Base-by-base conservation (phyloP, 2,113 vertebrate species). In the Lynx canadensis region DNA sequence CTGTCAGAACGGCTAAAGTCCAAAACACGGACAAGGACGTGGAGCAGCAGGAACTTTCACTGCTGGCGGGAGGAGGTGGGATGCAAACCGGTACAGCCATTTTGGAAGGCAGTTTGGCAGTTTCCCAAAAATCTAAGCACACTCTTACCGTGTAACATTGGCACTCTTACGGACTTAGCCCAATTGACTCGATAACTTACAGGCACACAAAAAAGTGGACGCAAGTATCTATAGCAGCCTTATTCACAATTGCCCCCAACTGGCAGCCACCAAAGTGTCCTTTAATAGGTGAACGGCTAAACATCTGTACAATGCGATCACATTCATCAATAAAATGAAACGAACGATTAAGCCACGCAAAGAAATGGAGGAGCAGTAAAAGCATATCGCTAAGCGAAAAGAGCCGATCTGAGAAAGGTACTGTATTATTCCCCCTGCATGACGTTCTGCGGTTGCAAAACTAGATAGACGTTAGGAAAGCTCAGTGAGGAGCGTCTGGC, bases 101-200 rank as follows among this genome's bases (percentile, higher is more conserved):
- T 81, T 88, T 52, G 76, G 27, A 81, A 45, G 48, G 86, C 7
- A 57, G 2, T 29, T 78, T 81, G 41, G 45, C 13, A 86, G 23
- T 94, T 86, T 73, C 36, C 73, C 74, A 65, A 12, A 91, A 91
- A 91, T 38, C 9, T 74, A 94, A 96, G 45, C 36, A 76, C 65
- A 80, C 8, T 86, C n/a, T 45, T 69, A 52, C 5, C 38, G 15
- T 65, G 21, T 50, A 65, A 83, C 12, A 83, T 18, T 68, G n/a
- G 48, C 48, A 80, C 55, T 65, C 29, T 27, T 55, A 41, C 8
- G 3, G 45, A 76, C 55, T 93, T 82, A 93, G 3, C 11, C 10
- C 23, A 60, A 60, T 50, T 78, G 50, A 93, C 15, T 25, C 84
- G 52, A 78, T 78, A 68, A 78, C 36, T 78, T 55, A 79, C 10